A percentile compares a stretch with the other conserved stretches of the same genome.
These are phyloP conservation scores for Magallana ariakensis DNA, from an alignment of 1,140 invertebrate genomes.

Conservation along the genomic window DNA sequence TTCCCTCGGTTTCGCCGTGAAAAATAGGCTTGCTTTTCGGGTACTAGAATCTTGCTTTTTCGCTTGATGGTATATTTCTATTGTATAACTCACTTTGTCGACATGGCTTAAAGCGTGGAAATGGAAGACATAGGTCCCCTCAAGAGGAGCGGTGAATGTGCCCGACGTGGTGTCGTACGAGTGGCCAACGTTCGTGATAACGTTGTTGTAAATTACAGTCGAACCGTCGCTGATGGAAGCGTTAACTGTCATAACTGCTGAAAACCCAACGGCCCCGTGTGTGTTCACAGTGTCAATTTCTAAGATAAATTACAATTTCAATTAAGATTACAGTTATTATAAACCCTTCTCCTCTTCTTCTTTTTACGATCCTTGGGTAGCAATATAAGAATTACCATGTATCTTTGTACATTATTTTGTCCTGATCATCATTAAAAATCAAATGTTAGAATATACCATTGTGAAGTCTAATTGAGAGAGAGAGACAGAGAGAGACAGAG, in stretches of 20 bases:
- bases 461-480: neutral
- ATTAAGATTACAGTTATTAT: too few relatives aligned
- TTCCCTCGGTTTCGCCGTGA: too few relatives aligned
- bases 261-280: constrained; percentile 24
- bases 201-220: constrained; percentile 41
- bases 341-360: too few relatives aligned
- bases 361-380: too few relatives aligned
- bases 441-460: too few relatives aligned
- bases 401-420: too few relatives aligned
- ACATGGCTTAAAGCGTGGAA: constrained; percentile 42
- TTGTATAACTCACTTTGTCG: constrained; percentile 9
- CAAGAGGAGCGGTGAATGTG: neutral
- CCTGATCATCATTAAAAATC: too few relatives aligned
- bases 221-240: constrained; percentile 32
- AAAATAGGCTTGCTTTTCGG: too few relatives aligned
- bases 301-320: neutral
- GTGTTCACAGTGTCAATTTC: constrained; percentile 32
- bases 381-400: too few relatives aligned
- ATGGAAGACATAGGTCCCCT: constrained; percentile 53
- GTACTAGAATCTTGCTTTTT: too few relatives aligned
- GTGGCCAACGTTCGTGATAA: constrained; percentile 45
- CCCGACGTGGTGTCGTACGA: constrained; percentile 30
- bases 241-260: constrained; percentile 34
- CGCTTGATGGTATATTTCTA: too few relatives aligned
- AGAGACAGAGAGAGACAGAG: neutral